Base-by-base conservation (phyloP, 1,140 invertebrate species). In the Aporrectodea caliginosa region DNA sequence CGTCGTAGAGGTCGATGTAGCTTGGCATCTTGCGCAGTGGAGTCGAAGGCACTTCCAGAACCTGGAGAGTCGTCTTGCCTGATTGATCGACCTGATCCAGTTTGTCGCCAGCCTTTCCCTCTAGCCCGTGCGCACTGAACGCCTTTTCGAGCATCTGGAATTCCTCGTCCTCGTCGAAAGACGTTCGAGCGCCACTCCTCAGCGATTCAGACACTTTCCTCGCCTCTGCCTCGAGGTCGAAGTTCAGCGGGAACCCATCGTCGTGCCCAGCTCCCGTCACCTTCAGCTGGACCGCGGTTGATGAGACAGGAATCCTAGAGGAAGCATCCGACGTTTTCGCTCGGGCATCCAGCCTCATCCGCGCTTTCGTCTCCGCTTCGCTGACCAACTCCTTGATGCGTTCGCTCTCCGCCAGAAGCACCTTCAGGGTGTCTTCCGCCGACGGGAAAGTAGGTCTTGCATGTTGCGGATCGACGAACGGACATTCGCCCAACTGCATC, bases 1-100 rank as follows among this genome's bases (percentile, higher is more conserved):
- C 78, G 74, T 79, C 78, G 30, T 79, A 79, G 27, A 79, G 58
- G 27, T 79, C 78, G 14, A 69, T 31, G 33, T 79, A 79, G 27
- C 78, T 79, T 16, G 78, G 78, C 2, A 79, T 73, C 22, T 70
- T 75, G 22, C 27, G 30, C 30, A 79, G 35, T 0, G 27, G n/a
- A 1, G 1, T 78, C 2, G 71, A 72, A n/a, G n/a, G n/a, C n/a
- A n/a, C n/a, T n/a, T n/a, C n/a, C 14, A 14, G 14, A 30, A 16
- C 14, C 16, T 16, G 14, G 72, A 29, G 30, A 30, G 72, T 30
- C 14, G 29, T 14, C 72, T 16, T 14, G 16, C 16, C 29, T 14
- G 72, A 30, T 14, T 16, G 14, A 14, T 69, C 14, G 58, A 69
- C 27, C 27, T 69, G 58, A 16, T n/a, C 58, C 14, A 69, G 68